These are phyloP conservation scores for Drosophila neocordata DNA, from an alignment of 1,140 invertebrate species.

Conservation along the genomic window DNA sequence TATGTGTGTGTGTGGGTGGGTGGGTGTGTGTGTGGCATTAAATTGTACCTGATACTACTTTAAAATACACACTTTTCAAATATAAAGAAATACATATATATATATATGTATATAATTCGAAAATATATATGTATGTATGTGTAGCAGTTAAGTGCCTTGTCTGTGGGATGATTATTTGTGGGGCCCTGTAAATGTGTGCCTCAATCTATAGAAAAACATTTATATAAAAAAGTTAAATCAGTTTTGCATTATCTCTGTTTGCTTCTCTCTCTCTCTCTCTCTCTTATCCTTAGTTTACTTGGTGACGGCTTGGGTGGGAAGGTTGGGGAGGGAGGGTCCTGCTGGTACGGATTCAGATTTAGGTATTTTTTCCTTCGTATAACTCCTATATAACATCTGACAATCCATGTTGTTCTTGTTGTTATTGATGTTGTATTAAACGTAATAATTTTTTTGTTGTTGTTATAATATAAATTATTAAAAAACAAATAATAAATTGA, in stretches of 20 bases:
- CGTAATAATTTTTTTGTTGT: constrained; percentile 5
- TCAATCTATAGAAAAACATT: constrained; percentile 36
- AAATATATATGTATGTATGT: constrained; percentile 47
- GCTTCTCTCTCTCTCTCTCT: background rate
- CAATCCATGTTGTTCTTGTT: constrained; percentile 26
- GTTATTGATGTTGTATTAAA: too few relatives aligned
- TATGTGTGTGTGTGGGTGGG: constrained; percentile 16
- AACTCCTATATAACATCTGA: constrained; percentile 33
- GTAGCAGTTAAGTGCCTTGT: constrained; percentile 17
- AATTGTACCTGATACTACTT: constrained; percentile 28
- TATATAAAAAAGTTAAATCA: constrained; percentile 37
- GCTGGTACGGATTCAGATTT: constrained; percentile 27
- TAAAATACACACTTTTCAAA: constrained; percentile 24
- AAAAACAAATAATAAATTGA: constrained; percentile 48
- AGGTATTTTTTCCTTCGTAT: too few relatives aligned
- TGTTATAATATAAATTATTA: constrained; percentile 52
- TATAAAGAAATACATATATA: constrained; percentile 10
- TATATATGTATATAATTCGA: constrained; percentile 58
- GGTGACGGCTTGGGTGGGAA: constrained; percentile 51
- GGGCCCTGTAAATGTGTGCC: constrained; percentile 44
- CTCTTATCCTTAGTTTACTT: constrained; percentile 35
- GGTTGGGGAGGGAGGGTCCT: constrained; percentile 20
- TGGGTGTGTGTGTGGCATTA: constrained; percentile 22
- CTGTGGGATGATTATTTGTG: constrained; percentile 23
- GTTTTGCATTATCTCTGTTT: constrained; percentile 38